Base-by-base conservation (phyloP, 1,140 invertebrate genomes). In the Drosophila kanapiae region DNA sequence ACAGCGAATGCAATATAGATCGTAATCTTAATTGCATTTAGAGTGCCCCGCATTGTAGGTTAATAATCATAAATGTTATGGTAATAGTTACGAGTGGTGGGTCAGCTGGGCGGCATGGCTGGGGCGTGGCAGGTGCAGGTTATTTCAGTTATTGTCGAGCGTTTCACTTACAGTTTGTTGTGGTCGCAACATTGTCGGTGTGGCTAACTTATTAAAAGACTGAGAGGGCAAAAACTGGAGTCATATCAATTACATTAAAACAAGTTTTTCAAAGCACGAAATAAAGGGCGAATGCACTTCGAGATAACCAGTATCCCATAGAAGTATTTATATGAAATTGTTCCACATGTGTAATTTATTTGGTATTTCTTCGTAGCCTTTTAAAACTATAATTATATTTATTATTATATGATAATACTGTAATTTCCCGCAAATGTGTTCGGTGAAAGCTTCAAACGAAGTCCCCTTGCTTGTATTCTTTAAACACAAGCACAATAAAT, bases 11-110 rank as follows among this genome's bases (percentile, higher is more conserved):
- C 85, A 91, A 90, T 90, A 91, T 75, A 82, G 85, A 88, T 88
- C 78, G 82, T 88, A 82, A 88, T 88, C 85, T 88, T 88, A 88
- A 88, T 88, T 88, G 85, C 86, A 88, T 90, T 88, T 88, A 88
- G 85, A 88, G 85, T 88, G 85, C 85, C 86, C 87, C 83, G 85
- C 85, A 88, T 88, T 88, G 85, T 88, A 78, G 85, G 86, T 88
- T 88, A 88, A 88, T 88, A 88, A 88, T 90, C 86, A 88, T 88
- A 87, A 87, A 87, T 87, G 84, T 88, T 88, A 87, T 88, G 84
- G 84, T 87, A 87, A 87, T 87, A 87, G 84, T 87, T 76, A 62
- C 56, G 56, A 83, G 75, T 60, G 63, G 14, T 45, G 56, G 56
- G 54, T 37, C 35, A 58, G 23, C 14, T 37, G 18, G 38, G 14